Conservation (phyloP, 2,888 invertebrate species). For the Pantelozetes paolii region DNA sequence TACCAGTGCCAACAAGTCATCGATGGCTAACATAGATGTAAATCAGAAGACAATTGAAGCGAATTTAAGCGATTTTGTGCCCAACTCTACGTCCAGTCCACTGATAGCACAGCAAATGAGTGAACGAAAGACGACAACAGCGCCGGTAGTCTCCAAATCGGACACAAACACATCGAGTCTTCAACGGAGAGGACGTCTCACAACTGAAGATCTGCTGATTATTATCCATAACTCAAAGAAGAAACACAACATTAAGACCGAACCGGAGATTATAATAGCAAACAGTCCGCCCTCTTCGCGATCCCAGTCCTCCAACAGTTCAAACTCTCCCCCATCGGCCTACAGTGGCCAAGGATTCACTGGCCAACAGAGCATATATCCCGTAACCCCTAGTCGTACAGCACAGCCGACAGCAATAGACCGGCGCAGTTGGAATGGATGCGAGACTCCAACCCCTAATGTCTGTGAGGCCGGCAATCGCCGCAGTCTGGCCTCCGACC, state of each 20-base stretch:
- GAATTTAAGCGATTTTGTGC: constrained; percentile 15
- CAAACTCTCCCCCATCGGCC: background rate
- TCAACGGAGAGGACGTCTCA: constrained; percentile 42
- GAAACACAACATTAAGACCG: constrained; percentile 48
- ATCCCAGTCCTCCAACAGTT: constrained; percentile 39
- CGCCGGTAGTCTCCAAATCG: background rate
- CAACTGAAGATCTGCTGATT: constrained; percentile 48
- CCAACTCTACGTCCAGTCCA: constrained; percentile 22
- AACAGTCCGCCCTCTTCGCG: constrained; percentile 37
- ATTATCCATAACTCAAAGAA: constrained; percentile 49
- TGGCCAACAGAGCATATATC: background rate
- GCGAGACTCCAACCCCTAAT: constrained; percentile 36
- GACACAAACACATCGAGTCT: background rate
- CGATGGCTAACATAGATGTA: background rate
- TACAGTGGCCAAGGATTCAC: background rate
- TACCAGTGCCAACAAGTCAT: too few species aligned
- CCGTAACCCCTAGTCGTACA: constrained; percentile 32
- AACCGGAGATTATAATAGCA: constrained; percentile 43
- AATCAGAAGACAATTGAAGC: background rate
- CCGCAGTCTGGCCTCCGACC: constrained; percentile 47
- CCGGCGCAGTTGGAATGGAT: constrained; percentile 43
- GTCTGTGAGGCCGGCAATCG: constrained; percentile 37
- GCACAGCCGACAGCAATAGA: background rate
- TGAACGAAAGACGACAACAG: background rate
- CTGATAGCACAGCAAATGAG: background rate